Base-by-base conservation (phyloP, 1,140 invertebrate genomes). In the Euwallacea similis region DNA sequence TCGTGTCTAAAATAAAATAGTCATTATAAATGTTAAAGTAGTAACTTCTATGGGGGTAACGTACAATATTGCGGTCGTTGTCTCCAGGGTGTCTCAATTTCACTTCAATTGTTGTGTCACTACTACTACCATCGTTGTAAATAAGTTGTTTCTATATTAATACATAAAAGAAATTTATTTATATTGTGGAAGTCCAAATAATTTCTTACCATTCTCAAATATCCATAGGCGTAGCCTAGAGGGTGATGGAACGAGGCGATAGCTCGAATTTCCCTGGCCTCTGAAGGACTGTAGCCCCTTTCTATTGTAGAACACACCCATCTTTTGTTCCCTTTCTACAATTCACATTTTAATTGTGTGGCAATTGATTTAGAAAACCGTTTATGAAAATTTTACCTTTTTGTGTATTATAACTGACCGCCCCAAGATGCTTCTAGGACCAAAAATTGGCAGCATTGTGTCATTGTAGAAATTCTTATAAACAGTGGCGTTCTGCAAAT, bases 181-280 rank as follows among this genome's bases (percentile, higher is more conserved):
- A 11, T n/a, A 0, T 33, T 16, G 43, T 15, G 13, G 33, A 42
- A 61, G n/a, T 61, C 6, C 59, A 9, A 42, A 42, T 58, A 11
- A 58, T 58, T 11, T 58, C 16, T 58, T 58, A 92, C 91, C 89
- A 97, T 89, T 83, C 91, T 87, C 21, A 98, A 87, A 76, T 94
- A 96, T 15, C 96, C 95, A 80, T 88, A 90, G 2, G 93, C 90
- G 82, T 89, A 93, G 0, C 94, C 94, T 8, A 87, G 84, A 0
- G 93, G 93, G 86, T 96, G 92, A 84, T 97, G 93, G 81, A 97
- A 97, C 0, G 93, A 96, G 6, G 94, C 95, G 73, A 97, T 93
- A 7, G 88, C 94, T 60, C 92, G 85, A 43, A 96, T 84, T 84
- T 97, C 93, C 68, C 90, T 82, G 2, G 93, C 93, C 81, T 95